Percentiles rank a stretch among this genome's conserved stretches.
Conservation (phyloP, 2,888 invertebrate genomes). For the Phymatocera aterrima region DNA sequence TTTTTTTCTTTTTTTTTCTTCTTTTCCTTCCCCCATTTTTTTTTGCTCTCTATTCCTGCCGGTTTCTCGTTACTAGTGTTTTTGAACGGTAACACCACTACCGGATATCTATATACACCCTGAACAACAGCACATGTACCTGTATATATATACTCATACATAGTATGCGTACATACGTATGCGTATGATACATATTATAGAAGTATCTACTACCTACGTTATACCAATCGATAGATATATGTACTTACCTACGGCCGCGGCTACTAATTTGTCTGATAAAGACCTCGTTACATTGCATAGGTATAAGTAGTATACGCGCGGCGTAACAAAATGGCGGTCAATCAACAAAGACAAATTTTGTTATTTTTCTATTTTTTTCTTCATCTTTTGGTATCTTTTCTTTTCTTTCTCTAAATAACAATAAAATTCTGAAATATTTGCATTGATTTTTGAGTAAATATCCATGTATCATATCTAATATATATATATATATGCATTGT, state of each 20-base stretch:
- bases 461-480: too few relatives aligned
- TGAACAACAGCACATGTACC: not conserved
- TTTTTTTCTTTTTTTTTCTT: not conserved
- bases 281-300: too few relatives aligned
- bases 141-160: not conserved
- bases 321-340: not conserved
- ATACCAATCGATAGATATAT: not conserved
- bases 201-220: not conserved
- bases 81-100: slow-evolving; percentile 20
- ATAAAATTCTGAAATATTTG: too few relatives aligned
- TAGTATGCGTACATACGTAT: not conserved
- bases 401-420: not conserved
- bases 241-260: not conserved
- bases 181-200: not conserved
- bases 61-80: not conserved
- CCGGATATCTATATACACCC: not conserved
- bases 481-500: too few relatives aligned
- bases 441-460: too few relatives aligned
- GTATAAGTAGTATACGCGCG: too few relatives aligned
- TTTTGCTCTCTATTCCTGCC: not conserved
- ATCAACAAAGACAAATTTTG: not conserved
- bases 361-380: not conserved
- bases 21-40: not conserved
- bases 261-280: too few relatives aligned
- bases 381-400: not conserved